phyloP scores from a whole-genome alignment of 2,113 vertebrate species.

The Nicator chloris region DNA sequence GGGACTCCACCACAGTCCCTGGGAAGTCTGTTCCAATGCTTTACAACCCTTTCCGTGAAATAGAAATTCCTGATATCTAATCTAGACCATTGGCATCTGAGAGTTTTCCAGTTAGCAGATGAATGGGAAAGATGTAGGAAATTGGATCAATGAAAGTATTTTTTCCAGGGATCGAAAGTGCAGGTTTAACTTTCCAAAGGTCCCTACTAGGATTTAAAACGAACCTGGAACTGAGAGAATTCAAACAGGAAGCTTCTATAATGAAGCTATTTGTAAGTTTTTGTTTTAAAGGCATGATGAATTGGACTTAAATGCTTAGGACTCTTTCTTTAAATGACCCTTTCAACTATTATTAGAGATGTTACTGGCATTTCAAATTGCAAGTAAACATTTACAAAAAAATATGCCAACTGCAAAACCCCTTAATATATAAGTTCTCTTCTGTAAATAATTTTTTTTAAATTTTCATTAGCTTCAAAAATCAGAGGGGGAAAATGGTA shows the following conservation, averaged over 20 bases:
- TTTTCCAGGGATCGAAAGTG: not conserved
- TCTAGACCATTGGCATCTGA: not conserved
- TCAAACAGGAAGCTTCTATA: not conserved
- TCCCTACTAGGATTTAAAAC: not conserved
- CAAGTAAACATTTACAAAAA: not conserved
- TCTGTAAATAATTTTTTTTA: not conserved
- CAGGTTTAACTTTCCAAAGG: not conserved
- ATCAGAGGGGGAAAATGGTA: not conserved
- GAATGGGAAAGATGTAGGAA: not conserved
- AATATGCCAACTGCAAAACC: not conserved
- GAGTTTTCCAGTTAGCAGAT: not conserved
- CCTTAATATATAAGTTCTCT: not conserved
- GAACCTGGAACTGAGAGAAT: not conserved
- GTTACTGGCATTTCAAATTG: not conserved
- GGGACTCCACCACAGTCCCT: too few species aligned
- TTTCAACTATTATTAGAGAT: not conserved
- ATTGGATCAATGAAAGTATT: not conserved
- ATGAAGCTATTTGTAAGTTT: not conserved
- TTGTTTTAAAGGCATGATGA: not conserved
- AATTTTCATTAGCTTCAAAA: not conserved
- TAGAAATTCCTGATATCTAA: too few species aligned
- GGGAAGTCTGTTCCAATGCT: too few species aligned
- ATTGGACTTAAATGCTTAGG: not conserved
- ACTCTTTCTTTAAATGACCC: not conserved
- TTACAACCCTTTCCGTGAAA: too few species aligned